A percentile compares a stretch with the other conserved stretches of the same genome.
phyloP scores from a whole-genome alignment of 2,888 invertebrate genomes.

The Hedychridium roseum region DNA sequence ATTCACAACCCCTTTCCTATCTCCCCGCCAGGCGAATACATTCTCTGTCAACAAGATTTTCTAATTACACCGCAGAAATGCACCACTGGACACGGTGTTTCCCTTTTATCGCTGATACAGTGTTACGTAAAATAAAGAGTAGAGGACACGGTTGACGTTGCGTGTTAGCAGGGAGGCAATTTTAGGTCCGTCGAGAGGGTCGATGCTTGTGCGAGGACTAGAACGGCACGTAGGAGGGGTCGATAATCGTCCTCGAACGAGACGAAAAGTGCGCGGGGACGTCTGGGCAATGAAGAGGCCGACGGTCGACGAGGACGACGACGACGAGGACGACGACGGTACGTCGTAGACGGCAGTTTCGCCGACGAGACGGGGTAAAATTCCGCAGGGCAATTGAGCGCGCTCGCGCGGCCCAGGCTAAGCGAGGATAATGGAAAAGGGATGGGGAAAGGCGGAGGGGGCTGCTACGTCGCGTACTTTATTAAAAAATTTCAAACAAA shows the following conservation, averaged over 20 bases:
- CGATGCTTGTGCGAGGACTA: too few relatives aligned
- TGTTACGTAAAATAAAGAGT: too few relatives aligned
- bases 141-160: too few relatives aligned
- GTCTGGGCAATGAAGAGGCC: conserved; percentile 1
- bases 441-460: background rate
- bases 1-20: too few relatives aligned
- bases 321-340: background rate
- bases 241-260: conserved; percentile 8
- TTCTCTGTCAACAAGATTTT: too few relatives aligned
- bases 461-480: conserved; percentile 31
- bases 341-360: background rate
- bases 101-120: too few relatives aligned
- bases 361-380: conserved; percentile 13
- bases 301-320: conserved; percentile 2
- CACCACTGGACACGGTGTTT: too few relatives aligned
- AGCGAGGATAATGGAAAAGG: background rate
- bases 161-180: too few relatives aligned
- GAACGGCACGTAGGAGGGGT: too few relatives aligned
- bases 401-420: conserved; percentile 7
- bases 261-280: conserved; percentile 2
- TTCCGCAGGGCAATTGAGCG: conserved; percentile 15
- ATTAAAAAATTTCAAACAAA: conserved; percentile 53
- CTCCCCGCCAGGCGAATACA: too few relatives aligned
- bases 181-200: too few relatives aligned
- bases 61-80: too few relatives aligned